A percentile compares a stretch with the other conserved stretches of the same genome.
Evolutionary conservation across 2,113 vertebrate species (phyloP).

Genomic region (Anarrhichthys ocellatus): DNA sequence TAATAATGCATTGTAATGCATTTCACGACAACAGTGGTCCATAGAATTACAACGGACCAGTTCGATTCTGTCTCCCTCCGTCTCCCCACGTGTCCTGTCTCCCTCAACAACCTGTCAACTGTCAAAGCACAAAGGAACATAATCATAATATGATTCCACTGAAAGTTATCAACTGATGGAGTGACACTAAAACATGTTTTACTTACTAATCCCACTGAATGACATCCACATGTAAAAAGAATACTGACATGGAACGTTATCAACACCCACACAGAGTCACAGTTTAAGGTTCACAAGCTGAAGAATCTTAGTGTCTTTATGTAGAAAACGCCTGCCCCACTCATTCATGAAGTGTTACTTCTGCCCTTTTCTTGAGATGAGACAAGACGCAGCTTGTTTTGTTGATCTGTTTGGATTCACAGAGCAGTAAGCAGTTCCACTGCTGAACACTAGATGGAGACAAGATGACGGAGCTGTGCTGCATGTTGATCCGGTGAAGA

Average conservation of each 20-base stretch:
- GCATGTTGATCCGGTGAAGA: not conserved
- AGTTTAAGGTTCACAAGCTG: not conserved
- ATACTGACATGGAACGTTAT: not conserved
- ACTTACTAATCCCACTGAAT: not conserved
- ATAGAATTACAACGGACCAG: no score
- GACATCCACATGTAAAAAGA: not conserved
- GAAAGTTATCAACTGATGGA: no score
- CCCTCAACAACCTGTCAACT: no score
- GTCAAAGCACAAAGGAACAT: no score
- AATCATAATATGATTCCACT: no score
- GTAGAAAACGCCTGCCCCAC: not conserved
- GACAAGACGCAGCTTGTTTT: slow-evolving; percentile 42
- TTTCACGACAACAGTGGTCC: no score
- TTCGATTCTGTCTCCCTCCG: no score
- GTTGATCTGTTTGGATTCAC: slow-evolving; percentile 20
- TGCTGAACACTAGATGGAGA: slow-evolving; percentile 70
- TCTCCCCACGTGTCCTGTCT: no score
- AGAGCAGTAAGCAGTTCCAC: slow-evolving; percentile 25
- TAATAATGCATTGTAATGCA: not conserved
- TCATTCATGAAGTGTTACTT: slow-evolving; percentile 3
- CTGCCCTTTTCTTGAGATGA: slow-evolving; percentile 12
- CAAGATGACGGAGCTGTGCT: slow-evolving; percentile 24
- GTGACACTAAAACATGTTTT: no score
- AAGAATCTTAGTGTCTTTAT: not conserved
- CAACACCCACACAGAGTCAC: not conserved